Conservation (phyloP, 1,140 invertebrate species). For the Papilio polyxenes region DNA sequence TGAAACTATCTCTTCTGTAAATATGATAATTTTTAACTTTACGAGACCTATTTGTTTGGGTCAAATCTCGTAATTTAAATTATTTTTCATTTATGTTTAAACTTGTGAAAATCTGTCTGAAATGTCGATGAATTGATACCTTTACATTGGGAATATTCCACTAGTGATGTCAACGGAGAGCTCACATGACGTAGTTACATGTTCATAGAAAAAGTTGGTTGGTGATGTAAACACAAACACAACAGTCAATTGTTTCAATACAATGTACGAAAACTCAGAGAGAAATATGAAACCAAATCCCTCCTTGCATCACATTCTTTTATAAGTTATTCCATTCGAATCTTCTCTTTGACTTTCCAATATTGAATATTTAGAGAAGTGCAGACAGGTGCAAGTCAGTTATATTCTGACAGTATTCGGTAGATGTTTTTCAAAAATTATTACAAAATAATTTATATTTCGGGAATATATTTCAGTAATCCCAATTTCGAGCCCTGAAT, state of each 20-base stretch:
- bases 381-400: not conserved
- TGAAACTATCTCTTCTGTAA: no score
- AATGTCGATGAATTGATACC: no score
- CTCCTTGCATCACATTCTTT: not conserved
- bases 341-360: not conserved
- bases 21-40: no score
- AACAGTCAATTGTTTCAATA: not conserved
- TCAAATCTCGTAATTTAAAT: no score
- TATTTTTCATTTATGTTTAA: no score
- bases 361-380: slow-evolving; percentile 8
- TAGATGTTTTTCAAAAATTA: not conserved
- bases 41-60: no score
- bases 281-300: not conserved
- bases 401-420: not conserved
- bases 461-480: not conserved
- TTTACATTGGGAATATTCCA: no score
- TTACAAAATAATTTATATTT: not conserved
- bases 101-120: no score
- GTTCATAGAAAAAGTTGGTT: no score
- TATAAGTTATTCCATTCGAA: not conserved
- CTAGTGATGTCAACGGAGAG: no score
- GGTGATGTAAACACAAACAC: not conserved
- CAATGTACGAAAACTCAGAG: not conserved
- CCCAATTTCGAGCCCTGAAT: not conserved
- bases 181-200: no score